phyloP scores from a whole-genome alignment of 2,888 invertebrate genomes.

The Beris morrisii region DNA sequence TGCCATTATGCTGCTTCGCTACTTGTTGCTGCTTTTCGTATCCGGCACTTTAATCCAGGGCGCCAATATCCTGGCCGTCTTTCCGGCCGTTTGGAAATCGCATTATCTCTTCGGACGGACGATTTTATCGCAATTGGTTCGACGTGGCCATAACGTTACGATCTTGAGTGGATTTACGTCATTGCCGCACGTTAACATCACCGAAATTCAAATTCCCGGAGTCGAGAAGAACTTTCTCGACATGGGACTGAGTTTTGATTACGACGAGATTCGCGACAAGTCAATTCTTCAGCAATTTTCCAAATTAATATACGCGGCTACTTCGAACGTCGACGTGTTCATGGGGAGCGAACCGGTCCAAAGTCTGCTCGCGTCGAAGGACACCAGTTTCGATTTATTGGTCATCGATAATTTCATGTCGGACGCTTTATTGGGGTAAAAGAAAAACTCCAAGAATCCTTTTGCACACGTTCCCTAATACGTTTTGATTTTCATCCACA shows the following conservation, averaged over 20 bases:
- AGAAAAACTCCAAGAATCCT: background rate
- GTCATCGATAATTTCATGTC: constrained; percentile 58
- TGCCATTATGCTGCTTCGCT: constrained; percentile 6
- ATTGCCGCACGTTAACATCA: constrained; percentile 43
- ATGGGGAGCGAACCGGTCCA: constrained; percentile 48
- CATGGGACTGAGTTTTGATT: constrained; percentile 51
- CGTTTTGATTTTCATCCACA: constrained; percentile 38
- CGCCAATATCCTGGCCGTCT: constrained; percentile 52
- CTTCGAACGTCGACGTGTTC: constrained; percentile 50
- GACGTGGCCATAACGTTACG: constrained; percentile 49
- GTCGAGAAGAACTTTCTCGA: constrained; percentile 52
- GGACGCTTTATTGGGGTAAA: constrained; percentile 56
- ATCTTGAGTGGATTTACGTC: constrained; percentile 50
- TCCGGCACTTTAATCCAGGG: constrained; percentile 33
- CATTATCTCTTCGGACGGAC: constrained; percentile 52
- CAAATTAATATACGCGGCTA: constrained; percentile 51
- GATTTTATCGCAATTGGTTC: constrained; percentile 48
- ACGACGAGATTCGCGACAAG: constrained; percentile 50
- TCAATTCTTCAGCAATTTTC: constrained; percentile 53
- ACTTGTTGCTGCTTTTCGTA: background rate
- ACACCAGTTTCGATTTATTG: constrained; percentile 51
- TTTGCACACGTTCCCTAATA: background rate
- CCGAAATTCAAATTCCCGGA: constrained; percentile 50
- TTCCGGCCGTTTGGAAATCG: constrained; percentile 54
- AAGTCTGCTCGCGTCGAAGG: constrained; percentile 45